These are phyloP conservation scores for Dasypus novemcinctus DNA, from an alignment of 2,113 vertebrate species.

Conservation along the genomic window DNA sequence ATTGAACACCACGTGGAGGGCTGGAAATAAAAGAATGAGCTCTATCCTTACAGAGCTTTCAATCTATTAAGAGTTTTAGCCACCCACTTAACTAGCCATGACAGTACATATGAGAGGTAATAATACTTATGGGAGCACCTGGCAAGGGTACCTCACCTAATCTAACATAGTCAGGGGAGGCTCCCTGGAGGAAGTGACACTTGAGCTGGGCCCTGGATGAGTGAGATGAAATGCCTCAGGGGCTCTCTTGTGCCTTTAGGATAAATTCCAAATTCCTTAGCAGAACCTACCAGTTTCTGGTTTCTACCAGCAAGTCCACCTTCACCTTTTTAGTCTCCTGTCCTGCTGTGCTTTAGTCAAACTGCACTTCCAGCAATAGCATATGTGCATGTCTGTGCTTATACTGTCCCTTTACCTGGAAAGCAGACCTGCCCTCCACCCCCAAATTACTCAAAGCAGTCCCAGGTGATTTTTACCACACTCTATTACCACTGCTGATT, in stretches of 20 bases:
- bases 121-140: not conserved
- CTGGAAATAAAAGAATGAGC: not conserved
- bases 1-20: not conserved
- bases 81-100: accelerated
- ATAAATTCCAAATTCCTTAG: too few species aligned
- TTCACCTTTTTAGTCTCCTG: not conserved
- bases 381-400: accelerated
- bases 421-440: not conserved
- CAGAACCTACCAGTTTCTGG: accelerated
- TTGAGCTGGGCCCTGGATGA: not conserved
- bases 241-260: not conserved
- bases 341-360: not conserved
- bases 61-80: not conserved
- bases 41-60: not conserved
- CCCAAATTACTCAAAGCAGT: not conserved
- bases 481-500: accelerated
- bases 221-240: not conserved
- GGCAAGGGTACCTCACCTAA: not conserved
- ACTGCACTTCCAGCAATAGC: not conserved
- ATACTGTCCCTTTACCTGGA: not conserved
- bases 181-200: not conserved
- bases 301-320: not conserved
- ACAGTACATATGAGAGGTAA: not conserved
- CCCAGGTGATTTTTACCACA: not conserved
- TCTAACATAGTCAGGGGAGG: not conserved